A percentile compares a stretch with the other conserved stretches of the same genome.
phyloP scores from a whole-genome alignment of 1,140 invertebrate species.

The Mylabris phalerata region DNA sequence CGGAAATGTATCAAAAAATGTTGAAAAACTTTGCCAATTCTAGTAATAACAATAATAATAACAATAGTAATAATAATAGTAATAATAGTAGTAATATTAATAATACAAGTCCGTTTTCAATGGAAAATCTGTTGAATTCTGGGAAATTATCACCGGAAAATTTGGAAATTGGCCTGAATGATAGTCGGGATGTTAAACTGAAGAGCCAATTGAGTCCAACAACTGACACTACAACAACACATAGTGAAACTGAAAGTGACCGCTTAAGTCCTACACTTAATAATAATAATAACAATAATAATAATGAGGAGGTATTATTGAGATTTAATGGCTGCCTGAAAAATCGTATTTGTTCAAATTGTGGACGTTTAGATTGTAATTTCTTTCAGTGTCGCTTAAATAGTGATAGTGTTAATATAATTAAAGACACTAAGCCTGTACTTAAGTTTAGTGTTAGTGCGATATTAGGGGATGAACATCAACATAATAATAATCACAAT shows the following conservation, averaged over 20 bases:
- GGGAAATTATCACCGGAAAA: slow-evolving; percentile 38
- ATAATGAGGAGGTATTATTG: slow-evolving; percentile 28
- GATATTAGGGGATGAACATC: slow-evolving; percentile 61
- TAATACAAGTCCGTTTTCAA: slow-evolving; percentile 38
- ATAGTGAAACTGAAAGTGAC: slow-evolving; percentile 26
- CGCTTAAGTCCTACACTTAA: slow-evolving; percentile 17
- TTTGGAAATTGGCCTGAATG: slow-evolving; percentile 20
- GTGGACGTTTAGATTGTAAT: slow-evolving; percentile 40
- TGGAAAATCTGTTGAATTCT: slow-evolving; percentile 37
- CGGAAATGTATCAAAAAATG: slow-evolving; percentile 27
- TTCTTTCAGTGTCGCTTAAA: slow-evolving; percentile 37
- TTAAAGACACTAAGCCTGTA: slow-evolving; percentile 58
- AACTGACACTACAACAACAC: slow-evolving; percentile 17
- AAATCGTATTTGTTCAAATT: slow-evolving; percentile 37
- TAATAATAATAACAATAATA: not conserved
- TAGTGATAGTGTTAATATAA: slow-evolving; percentile 26
- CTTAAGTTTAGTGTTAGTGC: slow-evolving; percentile 90
- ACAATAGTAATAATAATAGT: slow-evolving; percentile 1
- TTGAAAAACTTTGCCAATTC: slow-evolving; percentile 27
- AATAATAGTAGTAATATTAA: slow-evolving; percentile 22
- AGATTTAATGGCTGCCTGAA: slow-evolving; percentile 36
- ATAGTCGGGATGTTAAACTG: slow-evolving; percentile 9
- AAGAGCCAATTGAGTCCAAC: slow-evolving; percentile 5
- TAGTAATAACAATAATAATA: too few species aligned
- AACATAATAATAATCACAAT: not conserved